Percentiles rank a stretch among this genome's conserved stretches.
These are phyloP conservation scores for Acrossocheilus fasciatus DNA, from an alignment of 2,797 vertebrate species.

Conservation along the genomic window DNA sequence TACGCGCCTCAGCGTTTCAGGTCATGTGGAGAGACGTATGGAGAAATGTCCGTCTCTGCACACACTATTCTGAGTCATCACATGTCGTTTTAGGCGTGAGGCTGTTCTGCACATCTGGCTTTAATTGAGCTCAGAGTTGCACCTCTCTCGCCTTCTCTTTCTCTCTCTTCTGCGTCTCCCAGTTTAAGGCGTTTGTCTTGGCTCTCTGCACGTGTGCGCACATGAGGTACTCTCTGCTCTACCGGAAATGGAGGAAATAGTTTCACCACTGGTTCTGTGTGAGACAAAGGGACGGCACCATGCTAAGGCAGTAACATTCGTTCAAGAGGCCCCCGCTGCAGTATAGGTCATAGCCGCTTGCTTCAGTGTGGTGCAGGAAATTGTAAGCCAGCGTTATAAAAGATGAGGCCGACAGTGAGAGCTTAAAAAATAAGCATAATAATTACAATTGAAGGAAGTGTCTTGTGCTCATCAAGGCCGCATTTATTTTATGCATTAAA, in stretches of 20 bases:
- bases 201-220: conserved; percentile 48
- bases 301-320: conserved; percentile 22
- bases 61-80: conserved; percentile 59
- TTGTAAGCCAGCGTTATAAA: neutral
- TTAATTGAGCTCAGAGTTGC: conserved; percentile 65
- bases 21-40: conserved; percentile 39
- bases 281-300: conserved; percentile 43
- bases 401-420: neutral
- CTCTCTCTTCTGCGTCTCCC: conserved; percentile 20
- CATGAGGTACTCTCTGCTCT: conserved; percentile 46
- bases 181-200: conserved; percentile 45
- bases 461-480: neutral
- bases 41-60: conserved; percentile 49
- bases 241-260: conserved; percentile 59
- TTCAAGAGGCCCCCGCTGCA: conserved; percentile 1
- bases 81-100: conserved; percentile 60
- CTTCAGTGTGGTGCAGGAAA: conserved; percentile 22
- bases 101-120: conserved; percentile 75
- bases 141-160: conserved; percentile 18
- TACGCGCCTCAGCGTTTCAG: neutral
- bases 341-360: neutral
- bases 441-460: neutral
- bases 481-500: neutral
- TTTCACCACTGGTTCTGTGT: conserved; percentile 41
- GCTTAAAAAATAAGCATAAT: neutral